Conservation (phyloP, 1,140 invertebrate genomes). For the Triops longicaudatus region DNA sequence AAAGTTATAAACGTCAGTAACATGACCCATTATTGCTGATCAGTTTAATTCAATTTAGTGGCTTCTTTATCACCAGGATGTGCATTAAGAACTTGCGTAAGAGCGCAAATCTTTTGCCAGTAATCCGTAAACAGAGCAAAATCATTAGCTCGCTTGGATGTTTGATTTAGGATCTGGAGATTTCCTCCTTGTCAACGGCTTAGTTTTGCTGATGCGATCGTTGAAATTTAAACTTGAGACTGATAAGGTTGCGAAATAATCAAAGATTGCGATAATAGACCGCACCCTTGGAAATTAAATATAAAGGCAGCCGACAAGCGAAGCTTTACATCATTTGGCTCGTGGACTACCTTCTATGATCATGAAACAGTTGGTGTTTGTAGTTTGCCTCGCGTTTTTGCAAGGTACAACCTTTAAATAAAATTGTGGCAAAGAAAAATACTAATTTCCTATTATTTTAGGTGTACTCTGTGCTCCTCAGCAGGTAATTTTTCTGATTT, state of each 20-base stretch:
- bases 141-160: neutral
- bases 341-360: neutral
- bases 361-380: neutral
- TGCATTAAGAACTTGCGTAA: neutral
- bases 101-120: neutral
- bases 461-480: neutral
- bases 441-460: neutral
- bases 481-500: neutral
- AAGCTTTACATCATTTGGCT: neutral
- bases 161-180: too few species aligned
- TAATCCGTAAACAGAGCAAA: neutral
- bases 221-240: too few species aligned
- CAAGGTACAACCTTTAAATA: neutral
- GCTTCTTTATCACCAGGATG: neutral
- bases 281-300: neutral
- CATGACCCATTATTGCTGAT: neutral
- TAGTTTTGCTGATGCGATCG: too few species aligned
- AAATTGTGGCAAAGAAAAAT: neutral
- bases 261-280: neutral
- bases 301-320: neutral
- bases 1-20: neutral
- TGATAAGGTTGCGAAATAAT: slow-evolving; percentile 3
- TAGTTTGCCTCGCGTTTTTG: neutral
- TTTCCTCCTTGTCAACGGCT: too few species aligned
- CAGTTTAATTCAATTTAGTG: neutral